phyloP scores from a whole-genome alignment of 1,140 invertebrate species.

The Neodiprion fabricii region DNA sequence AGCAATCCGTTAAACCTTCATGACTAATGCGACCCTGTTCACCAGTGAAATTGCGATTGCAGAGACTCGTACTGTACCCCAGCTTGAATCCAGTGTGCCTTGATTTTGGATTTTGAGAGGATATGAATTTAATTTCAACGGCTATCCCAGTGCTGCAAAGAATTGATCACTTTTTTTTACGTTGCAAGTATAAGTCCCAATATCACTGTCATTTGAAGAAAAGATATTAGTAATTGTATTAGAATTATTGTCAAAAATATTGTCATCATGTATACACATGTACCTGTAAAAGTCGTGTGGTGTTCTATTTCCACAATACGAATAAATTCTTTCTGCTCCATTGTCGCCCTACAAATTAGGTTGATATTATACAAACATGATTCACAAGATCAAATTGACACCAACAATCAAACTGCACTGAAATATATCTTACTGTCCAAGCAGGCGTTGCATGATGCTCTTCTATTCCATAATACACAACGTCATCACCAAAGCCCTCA shows the following conservation, averaged over 20 bases:
- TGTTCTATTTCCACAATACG: slow-evolving; percentile 44
- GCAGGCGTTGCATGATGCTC: background rate
- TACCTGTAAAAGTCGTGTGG: slow-evolving; percentile 51
- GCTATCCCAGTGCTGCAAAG: slow-evolving; percentile 48
- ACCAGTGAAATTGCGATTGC: slow-evolving; percentile 73
- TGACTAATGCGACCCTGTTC: slow-evolving; percentile 70
- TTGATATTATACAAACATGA: no score
- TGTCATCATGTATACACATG: no score
- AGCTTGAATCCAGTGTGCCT: slow-evolving; percentile 63
- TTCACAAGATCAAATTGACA: no score
- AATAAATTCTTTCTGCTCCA: slow-evolving; percentile 33
- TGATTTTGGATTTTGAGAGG: slow-evolving; percentile 36
- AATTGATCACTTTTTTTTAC: no score
- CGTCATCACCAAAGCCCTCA: slow-evolving; percentile 52
- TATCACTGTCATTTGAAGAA: no score
- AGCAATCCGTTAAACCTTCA: slow-evolving; percentile 60
- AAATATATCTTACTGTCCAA: background rate
- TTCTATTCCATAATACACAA: slow-evolving; percentile 41
- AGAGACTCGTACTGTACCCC: slow-evolving; percentile 59
- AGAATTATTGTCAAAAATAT: no score
- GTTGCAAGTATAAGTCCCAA: no score
- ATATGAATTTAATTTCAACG: slow-evolving; percentile 60
- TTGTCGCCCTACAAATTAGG: no score
- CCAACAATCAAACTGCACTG: background rate
- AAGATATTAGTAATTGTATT: no score